Percentiles rank a stretch among this genome's conserved stretches.
These are phyloP conservation scores for Lytechinus pictus DNA, from an alignment of 35 echinoderm and acorn worm species.

Conservation along the genomic window DNA sequence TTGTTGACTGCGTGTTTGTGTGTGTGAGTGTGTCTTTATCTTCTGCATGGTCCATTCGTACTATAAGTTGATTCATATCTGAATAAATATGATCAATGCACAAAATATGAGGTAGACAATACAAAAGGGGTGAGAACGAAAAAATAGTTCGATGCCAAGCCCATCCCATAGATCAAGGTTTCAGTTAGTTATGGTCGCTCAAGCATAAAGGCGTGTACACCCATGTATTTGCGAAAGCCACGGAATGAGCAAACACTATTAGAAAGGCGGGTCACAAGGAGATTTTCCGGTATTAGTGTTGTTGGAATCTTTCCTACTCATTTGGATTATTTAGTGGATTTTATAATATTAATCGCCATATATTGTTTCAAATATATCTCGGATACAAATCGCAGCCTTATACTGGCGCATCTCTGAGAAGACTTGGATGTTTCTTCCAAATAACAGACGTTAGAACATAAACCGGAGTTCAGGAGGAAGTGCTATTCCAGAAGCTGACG, in stretches of 20 bases:
- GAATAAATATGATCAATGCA: slow-evolving; percentile 4
- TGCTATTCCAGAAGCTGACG: neutral
- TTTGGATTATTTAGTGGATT: neutral
- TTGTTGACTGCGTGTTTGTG: too few relatives aligned
- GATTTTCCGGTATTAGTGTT: neutral
- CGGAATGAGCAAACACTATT: neutral
- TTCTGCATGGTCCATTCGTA: neutral
- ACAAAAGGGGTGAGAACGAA: neutral
- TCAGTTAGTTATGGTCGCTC: neutral
- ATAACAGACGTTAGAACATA: neutral
- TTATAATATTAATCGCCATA: neutral
- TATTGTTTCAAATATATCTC: neutral
- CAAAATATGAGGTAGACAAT: neutral
- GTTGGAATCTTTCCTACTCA: neutral
- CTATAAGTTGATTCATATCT: neutral
- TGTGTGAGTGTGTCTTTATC: neutral
- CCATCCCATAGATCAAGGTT: neutral
- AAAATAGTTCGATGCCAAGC: neutral
- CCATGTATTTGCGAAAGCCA: slow-evolving; percentile 1
- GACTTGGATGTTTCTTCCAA: neutral
- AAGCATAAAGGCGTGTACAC: neutral
- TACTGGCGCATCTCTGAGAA: neutral
- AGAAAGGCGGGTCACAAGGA: neutral
- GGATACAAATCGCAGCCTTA: neutral
- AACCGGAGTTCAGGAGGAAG: neutral